phyloP scores from a whole-genome alignment of 2,113 vertebrate species.

The Bos javanicus region DNA sequence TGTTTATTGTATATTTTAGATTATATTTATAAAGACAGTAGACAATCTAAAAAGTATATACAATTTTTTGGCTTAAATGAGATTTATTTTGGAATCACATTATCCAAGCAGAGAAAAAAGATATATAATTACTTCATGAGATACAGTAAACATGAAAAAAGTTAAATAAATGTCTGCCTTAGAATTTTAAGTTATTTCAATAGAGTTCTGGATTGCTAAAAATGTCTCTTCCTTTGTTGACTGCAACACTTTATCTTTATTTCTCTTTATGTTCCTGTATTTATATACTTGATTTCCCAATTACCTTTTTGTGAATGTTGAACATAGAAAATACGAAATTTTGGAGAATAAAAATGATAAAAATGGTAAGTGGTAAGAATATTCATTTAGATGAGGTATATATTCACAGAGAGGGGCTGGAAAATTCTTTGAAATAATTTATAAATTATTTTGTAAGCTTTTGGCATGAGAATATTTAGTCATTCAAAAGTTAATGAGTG shows the following conservation, averaged over 20 bases:
- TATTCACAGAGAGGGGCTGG: not conserved
- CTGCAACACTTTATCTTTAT: conserved; percentile 83
- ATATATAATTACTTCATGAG: conserved; percentile 52
- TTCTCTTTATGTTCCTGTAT: not conserved
- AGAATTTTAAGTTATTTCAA: conserved; percentile 80
- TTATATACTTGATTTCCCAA: not conserved
- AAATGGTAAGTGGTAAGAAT: not conserved
- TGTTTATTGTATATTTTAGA: not conserved
- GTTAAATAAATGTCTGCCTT: not conserved
- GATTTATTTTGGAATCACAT: not conserved
- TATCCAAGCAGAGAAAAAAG: conserved; percentile 20
- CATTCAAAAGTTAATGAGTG: not conserved
- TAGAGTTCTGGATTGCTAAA: conserved; percentile 88
- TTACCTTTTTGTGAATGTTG: not conserved
- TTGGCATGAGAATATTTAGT: not conserved
- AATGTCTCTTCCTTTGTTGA: conserved; percentile 87
- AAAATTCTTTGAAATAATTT: not conserved
- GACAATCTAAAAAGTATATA: not conserved
- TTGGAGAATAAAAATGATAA: not conserved
- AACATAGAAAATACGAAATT: not conserved
- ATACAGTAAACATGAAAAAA: not conserved
- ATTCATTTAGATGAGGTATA: not conserved
- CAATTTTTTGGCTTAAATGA: conserved; percentile 64
- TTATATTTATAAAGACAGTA: not conserved
- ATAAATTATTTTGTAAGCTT: not conserved